These are phyloP conservation scores for Pterostichus niger DNA, from an alignment of 2,888 invertebrate species.

Conservation along the genomic window DNA sequence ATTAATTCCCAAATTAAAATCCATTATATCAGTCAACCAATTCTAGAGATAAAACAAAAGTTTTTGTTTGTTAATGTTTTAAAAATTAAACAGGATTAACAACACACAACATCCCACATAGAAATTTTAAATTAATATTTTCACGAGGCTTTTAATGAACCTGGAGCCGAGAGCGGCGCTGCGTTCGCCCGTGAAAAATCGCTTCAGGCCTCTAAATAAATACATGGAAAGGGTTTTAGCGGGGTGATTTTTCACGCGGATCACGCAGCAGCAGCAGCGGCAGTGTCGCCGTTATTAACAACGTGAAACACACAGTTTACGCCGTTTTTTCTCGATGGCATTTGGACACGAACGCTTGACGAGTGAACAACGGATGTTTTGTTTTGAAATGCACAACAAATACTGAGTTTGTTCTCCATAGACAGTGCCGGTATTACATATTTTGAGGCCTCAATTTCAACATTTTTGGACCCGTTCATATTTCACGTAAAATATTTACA, in stretches of 20 bases:
- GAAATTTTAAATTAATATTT: conserved; percentile 3
- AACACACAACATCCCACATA: conserved; percentile 1
- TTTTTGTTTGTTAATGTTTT: no score
- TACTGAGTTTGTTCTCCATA: not conserved
- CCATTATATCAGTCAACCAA: no score
- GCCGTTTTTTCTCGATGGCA: not conserved
- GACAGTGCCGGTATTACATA: not conserved
- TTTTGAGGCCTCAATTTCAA: no score
- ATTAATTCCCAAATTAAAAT: no score
- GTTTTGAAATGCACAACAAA: not conserved
- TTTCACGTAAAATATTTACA: no score
- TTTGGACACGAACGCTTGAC: not conserved
- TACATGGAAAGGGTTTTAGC: conserved; percentile 50
- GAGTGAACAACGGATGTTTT: not conserved
- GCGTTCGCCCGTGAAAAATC: conserved; percentile 24
- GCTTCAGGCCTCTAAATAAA: conserved; percentile 29
- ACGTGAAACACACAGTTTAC: conserved; percentile 1
- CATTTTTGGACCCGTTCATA: no score
- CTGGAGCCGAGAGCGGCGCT: not conserved
- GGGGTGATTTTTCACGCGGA: conserved; percentile 10
- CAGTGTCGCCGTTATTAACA: not conserved
- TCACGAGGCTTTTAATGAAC: conserved; percentile 16
- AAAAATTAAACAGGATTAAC: conserved; percentile 29
- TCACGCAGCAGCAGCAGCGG: conserved; percentile 4
- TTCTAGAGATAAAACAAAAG: no score